Evolutionary conservation across 2,797 vertebrate genomes (phyloP).

Genomic region (Parauchenoglanis ngamensis): DNA sequence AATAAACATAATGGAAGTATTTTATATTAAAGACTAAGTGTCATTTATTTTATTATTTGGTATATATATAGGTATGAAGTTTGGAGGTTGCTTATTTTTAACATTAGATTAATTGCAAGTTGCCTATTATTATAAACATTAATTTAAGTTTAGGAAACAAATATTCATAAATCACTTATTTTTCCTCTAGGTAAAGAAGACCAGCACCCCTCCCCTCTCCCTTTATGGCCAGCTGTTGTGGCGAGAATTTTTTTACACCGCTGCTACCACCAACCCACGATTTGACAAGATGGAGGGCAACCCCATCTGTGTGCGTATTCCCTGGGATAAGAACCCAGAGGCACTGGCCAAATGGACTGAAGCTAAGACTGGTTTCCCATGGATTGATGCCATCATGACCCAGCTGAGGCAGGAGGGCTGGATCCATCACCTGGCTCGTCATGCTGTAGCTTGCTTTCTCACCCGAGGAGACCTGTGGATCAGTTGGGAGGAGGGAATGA

Average conservation of each 20-base stretch:
- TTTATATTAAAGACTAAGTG: background rate
- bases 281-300: slow-evolving; percentile 81
- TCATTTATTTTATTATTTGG: background rate
- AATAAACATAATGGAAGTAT: background rate
- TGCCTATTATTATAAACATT: background rate
- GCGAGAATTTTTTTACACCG: slow-evolving; percentile 80
- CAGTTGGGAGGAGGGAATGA: slow-evolving; percentile 87
- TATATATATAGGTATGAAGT: background rate
- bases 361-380: slow-evolving; percentile 85
- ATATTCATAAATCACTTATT: background rate
- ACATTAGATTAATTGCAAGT: too few species aligned
- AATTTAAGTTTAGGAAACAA: background rate
- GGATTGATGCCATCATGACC: slow-evolving; percentile 98
- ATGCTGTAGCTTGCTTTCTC: slow-evolving; percentile 93
- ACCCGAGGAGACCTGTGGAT: slow-evolving; percentile 94
- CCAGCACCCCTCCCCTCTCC: slow-evolving; percentile 75
- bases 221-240: slow-evolving; percentile 78
- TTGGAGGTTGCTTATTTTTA: background rate
- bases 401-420: slow-evolving; percentile 94
- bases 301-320: slow-evolving; percentile 78
- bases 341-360: slow-evolving; percentile 78
- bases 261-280: slow-evolving; percentile 76
- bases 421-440: slow-evolving; percentile 93
- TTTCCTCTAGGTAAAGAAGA: slow-evolving; percentile 77
- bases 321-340: slow-evolving; percentile 77